A percentile compares a stretch with the other conserved stretches of the same genome.
phyloP scores from a whole-genome alignment of 2,113 vertebrate genomes.

The Brienomyrus longianalis region DNA sequence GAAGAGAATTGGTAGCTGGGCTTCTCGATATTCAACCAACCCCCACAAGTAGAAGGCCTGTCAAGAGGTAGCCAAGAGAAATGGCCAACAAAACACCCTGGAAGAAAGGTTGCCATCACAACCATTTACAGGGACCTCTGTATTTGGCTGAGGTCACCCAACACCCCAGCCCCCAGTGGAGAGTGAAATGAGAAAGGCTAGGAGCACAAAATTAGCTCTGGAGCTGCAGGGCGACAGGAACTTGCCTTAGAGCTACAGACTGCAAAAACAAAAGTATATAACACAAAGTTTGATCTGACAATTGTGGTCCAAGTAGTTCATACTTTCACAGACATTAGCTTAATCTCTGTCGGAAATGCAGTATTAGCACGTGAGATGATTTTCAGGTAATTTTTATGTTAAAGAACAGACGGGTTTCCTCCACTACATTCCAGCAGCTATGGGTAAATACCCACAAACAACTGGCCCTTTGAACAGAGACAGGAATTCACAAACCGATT shows the following conservation, averaged over 20 bases:
- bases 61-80: constrained; percentile 33
- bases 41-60: constrained; percentile 19
- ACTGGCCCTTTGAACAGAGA: constrained; percentile 18
- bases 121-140: constrained; percentile 37
- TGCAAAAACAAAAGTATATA: not conserved
- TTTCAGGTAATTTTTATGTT: not conserved
- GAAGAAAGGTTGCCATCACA: constrained; percentile 53
- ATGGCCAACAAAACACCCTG: constrained; percentile 40
- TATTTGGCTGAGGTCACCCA: constrained; percentile 45
- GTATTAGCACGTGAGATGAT: not conserved
- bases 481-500: not conserved
- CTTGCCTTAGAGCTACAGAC: not conserved
- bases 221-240: not conserved
- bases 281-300: not conserved
- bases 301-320: not conserved
- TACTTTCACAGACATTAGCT: not conserved
- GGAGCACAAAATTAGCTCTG: not conserved
- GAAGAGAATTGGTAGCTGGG: not conserved
- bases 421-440: not conserved
- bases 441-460: constrained; percentile 11
- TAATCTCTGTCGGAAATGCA: not conserved
- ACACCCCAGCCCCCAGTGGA: not conserved
- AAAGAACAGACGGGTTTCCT: not conserved
- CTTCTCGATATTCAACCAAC: constrained; percentile 33
- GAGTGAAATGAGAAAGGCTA: not conserved